These are phyloP conservation scores for Cydia pomonella DNA, from an alignment of 1,140 invertebrate genomes.

Conservation along the genomic window DNA sequence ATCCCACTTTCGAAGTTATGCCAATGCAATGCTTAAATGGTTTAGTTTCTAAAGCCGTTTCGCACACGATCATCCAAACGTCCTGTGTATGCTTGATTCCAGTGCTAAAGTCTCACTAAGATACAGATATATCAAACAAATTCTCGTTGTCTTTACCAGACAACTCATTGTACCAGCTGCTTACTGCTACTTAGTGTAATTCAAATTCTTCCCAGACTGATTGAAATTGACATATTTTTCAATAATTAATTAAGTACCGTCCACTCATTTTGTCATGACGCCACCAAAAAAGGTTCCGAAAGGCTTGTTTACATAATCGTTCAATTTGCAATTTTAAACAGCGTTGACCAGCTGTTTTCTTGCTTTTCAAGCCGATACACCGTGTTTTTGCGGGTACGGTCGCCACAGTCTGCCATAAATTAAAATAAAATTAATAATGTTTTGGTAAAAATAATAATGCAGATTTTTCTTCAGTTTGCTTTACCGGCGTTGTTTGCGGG, in stretches of 20 bases:
- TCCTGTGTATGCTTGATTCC: neutral
- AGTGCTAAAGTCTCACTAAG: neutral
- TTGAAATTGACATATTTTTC: constrained; percentile 64
- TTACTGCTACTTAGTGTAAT: neutral
- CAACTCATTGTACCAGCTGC: neutral
- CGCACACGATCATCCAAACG: neutral
- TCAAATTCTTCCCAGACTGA: constrained; percentile 36
- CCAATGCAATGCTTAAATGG: too few species aligned
- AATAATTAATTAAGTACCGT: constrained; percentile 62
- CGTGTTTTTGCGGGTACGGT: constrained; percentile 52
- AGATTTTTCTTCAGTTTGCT: constrained; percentile 18
- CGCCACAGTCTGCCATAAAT: constrained; percentile 50
- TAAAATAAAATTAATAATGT: constrained; percentile 60
- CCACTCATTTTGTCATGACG: constrained; percentile 60
- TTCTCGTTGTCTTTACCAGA: neutral
- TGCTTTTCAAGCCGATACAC: constrained; percentile 66
- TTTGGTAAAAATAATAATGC: constrained; percentile 36
- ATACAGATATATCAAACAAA: neutral
- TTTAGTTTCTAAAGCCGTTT: neutral
- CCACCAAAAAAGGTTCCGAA: constrained; percentile 62
- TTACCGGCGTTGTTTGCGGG: constrained; percentile 23
- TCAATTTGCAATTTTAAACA: constrained; percentile 78
- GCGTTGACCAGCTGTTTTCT: constrained; percentile 65
- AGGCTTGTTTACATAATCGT: constrained; percentile 76
- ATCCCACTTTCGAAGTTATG: too few species aligned